Percentiles rank a stretch among this genome's conserved stretches.
Evolutionary conservation across 2,888 invertebrate species (phyloP).

Genomic region (Eudemis profundana): DNA sequence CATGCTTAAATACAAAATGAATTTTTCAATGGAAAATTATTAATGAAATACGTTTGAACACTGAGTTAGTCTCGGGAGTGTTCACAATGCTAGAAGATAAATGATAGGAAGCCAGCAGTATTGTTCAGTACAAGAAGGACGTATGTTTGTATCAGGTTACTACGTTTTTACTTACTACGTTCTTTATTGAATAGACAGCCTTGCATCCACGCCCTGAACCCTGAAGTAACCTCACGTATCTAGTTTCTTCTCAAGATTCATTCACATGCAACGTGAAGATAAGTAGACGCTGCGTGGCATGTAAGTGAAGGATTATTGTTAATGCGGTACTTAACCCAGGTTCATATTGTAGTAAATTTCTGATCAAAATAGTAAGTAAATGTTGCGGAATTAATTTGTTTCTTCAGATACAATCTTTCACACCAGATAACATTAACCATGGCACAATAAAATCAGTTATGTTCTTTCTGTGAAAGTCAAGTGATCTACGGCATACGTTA

Average conservation of each 20-base stretch:
- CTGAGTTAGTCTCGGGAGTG: background rate
- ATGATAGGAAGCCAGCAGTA: background rate
- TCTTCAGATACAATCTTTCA: too few relatives aligned
- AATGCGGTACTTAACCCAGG: background rate
- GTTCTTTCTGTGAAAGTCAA: too few relatives aligned
- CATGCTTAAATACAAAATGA: background rate
- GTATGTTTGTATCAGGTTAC: background rate
- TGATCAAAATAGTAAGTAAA: too few relatives aligned
- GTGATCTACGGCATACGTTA: too few relatives aligned
- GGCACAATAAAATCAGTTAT: too few relatives aligned
- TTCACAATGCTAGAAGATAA: constrained; percentile 10
- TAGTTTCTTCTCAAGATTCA: background rate
- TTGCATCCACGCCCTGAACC: background rate
- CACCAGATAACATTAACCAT: too few relatives aligned
- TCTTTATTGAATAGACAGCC: background rate
- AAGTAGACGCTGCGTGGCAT: background rate
- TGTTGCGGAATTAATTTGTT: too few relatives aligned
- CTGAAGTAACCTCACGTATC: constrained; percentile 12
- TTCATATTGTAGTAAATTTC: too few relatives aligned
- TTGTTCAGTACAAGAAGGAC: background rate
- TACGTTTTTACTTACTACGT: background rate
- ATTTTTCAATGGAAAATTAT: background rate
- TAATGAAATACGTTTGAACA: background rate
- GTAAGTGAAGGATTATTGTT: background rate
- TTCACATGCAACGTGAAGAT: constrained; percentile 15